Evolutionary conservation across 2,888 invertebrate genomes (phyloP), one percentile per base, ranked within the genome.

Genomic region (Eulithis testata): DNA sequence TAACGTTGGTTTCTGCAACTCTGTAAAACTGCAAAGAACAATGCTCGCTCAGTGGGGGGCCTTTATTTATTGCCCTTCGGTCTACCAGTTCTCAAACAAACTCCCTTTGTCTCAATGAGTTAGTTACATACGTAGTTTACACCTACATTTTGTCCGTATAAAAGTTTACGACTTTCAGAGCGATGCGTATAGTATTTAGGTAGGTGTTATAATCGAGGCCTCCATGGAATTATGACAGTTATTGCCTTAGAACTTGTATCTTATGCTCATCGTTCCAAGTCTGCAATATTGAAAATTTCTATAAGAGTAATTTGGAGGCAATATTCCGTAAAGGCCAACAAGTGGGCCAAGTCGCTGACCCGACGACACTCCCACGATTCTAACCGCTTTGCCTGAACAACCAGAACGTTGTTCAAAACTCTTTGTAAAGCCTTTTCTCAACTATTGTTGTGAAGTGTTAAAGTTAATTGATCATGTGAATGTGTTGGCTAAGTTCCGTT

Each of bases 291-390:
- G 57, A 43, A 62, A 44, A 37, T 53, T 49, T 52, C 31, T 58
- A 62, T 12, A 11, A 60, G 56, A 47, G 62, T 45, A 56, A 63
- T 79, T 79, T 79, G 76, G 68, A 88, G 87, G 67, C 64, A 60
- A 55, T 70, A 68, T 51, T 66, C 73, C 69, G 75, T 74, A 70
- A 75, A 79, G 71, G 66, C 65, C 65, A 66, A 76, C 70, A 73
- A 79, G 78, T 77, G 75, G 72, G 76, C 76, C 75, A 72, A 76
- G 72, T 73, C 77, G 73, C 69, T 83, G 83, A 83, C 81, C 84
- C 80, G 66, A 80, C 78, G 72, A 79, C 79, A 73, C 60, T 87
- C 85, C 83, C 86, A 87, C 87, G 86, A 81, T 84, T 78, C 80
- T 77, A 78, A 21, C 75, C 74, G 59, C 54, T 62, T 65, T 65